These are phyloP conservation scores for Carlito syrichta DNA, from an alignment of 2,113 vertebrate species.

Conservation along the genomic window DNA sequence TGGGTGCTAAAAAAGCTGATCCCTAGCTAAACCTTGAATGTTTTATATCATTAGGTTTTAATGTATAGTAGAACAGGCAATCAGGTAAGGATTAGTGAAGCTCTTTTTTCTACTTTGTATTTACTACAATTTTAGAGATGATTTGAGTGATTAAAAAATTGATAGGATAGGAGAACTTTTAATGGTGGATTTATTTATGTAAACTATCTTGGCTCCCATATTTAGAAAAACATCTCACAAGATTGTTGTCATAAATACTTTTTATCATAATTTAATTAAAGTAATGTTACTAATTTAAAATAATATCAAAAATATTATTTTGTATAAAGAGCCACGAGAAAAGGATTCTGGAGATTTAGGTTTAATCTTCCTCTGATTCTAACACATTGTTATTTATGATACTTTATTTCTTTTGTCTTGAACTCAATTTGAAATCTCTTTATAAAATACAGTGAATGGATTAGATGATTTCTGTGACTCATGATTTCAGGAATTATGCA, in stretches of 20 bases:
- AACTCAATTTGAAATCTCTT: not conserved
- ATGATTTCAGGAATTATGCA: not conserved
- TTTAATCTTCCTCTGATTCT: no score
- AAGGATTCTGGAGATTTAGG: not conserved
- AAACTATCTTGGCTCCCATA: not conserved
- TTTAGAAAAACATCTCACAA: not conserved
- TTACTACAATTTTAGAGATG: slow-evolving; percentile 27
- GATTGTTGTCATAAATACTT: not conserved
- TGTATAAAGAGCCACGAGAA: not conserved
- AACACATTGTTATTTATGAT: not conserved
- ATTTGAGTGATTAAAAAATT: slow-evolving; percentile 26
- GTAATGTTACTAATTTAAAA: not conserved
- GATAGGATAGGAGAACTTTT: not conserved
- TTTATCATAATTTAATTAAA: not conserved
- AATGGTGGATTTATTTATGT: not conserved
- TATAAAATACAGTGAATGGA: not conserved
- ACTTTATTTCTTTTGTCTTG: not conserved
- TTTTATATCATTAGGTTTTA: not conserved
- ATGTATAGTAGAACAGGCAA: not conserved
- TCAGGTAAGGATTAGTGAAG: not conserved
- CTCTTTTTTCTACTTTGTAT: not conserved
- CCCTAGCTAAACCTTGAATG: not conserved
- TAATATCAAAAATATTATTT: not conserved
- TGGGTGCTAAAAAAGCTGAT: not conserved
- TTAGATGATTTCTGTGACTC: not conserved